Base-by-base conservation (phyloP, 2,113 vertebrate species). In the Cyphomyrus plagiostoma region DNA sequence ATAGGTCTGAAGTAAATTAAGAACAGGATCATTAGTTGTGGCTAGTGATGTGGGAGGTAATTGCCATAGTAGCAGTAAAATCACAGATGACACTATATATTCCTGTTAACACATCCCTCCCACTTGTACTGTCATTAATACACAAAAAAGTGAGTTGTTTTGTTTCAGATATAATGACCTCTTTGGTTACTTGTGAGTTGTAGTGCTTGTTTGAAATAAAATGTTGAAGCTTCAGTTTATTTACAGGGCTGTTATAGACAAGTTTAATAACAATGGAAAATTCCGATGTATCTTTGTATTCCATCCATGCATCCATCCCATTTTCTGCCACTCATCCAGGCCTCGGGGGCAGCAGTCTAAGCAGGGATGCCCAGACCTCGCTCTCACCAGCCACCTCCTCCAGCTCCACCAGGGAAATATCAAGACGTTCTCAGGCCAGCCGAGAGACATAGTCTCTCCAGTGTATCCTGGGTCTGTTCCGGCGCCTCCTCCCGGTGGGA, bases 81-180 rank as follows among this genome's bases (percentile, higher is more conserved):
- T 50, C 26, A 89, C 45, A 86, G 58, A 39, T 10, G 49, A 74
- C 85, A 50, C 45, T 56, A 66, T 56, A 66, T 21, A 89, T 89
- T 86, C 15, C 11, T 8, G 53, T 70, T n/a, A 39, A 21, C 23
- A 89, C 58, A 58, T 66, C 8, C 39, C 82, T 42, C 42, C 52
- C 82, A 89, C 82, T 58, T 48, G 11, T 62, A 48, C 42, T 4
- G 3, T 19, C 50, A 56, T 58, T 89, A 89, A 86, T 48, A 56
- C 49, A 35, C 30, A 56, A 50, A 15, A 74, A 53, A 82, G 46
- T 39, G 70, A 49, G 49, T 42, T 52, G 74, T 52, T 82, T 30
- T 49, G 45, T 39, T 26, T 35, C 15, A 82, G 48, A 42, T 53
- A 56, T 74, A 89, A 82, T 23, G 19, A 3, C 35, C 26, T 46